Evolutionary conservation across 1,140 invertebrate species (phyloP), one percentile per base, ranked within the genome.

Genomic region (Hetaerina americana): DNA sequence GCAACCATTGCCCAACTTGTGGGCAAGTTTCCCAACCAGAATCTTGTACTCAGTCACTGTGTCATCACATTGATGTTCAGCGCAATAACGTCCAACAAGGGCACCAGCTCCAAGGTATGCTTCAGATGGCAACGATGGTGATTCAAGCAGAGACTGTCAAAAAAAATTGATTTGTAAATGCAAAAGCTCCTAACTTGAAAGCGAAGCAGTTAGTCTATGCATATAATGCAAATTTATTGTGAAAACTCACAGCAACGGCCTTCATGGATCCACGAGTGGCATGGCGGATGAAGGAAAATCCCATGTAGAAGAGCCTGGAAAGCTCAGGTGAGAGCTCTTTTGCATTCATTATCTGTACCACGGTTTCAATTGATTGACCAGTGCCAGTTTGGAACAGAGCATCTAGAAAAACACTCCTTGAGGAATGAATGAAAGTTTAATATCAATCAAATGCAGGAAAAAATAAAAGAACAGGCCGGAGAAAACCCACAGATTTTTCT

Each of bases 361-460:
- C 86, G 0, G 91, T 87, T 75, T 89, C 88, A 18, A 94, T 86
- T 8, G 90, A 86, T 69, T 90, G 89, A 1, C 89, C 88, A 24
- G 88, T 94, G 70, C 89, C 90, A 0, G 91, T 84, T 71, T 89
- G 86, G 69, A 93, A 89, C 0, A 96, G 79, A 66, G 87, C 91
- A 76, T 94, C 92, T 2, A 93, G 78, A 74, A 92, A 88, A 0
- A 92, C 84, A 74, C 88, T 88, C 70, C 87, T 84, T 18, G 22
- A 5, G 40, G 22, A 57, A 57, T 57, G 40, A 12, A 57, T 57
- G 15, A 5, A 40, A 8, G 31, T 40, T 40, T 40, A 40, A 40
- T 40, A 40, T 8, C 5, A 40, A 40, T 40, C 15, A 15, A 8
- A n/a, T n/a, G n/a, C n/a, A n/a, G n/a, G n/a, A n/a, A n/a, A n/a